A percentile compares a stretch with the other conserved stretches of the same genome.
These are phyloP conservation scores for Falco cherrug DNA, from an alignment of 2,797 vertebrate genomes.

Conservation along the genomic window DNA sequence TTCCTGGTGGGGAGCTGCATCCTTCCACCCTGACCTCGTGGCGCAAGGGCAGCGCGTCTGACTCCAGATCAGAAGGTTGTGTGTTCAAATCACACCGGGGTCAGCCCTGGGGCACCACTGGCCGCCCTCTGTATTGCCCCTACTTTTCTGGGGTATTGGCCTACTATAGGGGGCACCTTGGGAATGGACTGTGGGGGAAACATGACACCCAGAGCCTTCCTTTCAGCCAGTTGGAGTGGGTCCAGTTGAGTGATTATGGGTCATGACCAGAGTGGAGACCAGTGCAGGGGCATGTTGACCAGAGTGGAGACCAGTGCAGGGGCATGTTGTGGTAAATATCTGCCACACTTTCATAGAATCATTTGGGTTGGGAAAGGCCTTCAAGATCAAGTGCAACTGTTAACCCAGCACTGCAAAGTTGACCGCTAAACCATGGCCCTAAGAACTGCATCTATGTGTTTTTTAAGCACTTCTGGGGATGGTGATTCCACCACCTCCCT, in stretches of 20 bases:
- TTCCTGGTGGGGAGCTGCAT: accelerated
- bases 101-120: not conserved
- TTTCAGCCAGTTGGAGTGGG: not conserved
- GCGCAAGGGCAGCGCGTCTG: conserved; percentile 33
- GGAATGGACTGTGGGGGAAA: accelerated
- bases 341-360: too few species aligned
- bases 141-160: not conserved
- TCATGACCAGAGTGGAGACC: too few species aligned
- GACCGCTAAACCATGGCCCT: too few species aligned
- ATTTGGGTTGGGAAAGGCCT: too few species aligned
- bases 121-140: accelerated
- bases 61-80: conserved; percentile 55
- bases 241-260: not conserved
- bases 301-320: not conserved
- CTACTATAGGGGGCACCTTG: accelerated
- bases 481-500: too few species aligned
- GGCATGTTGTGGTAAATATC: not conserved
- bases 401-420: too few species aligned
- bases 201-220: not conserved
- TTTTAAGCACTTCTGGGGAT: too few species aligned
- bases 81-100: conserved; percentile 42
- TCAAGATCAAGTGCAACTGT: too few species aligned
- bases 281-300: too few species aligned
- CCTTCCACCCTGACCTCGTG: not conserved
- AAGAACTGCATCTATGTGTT: too few species aligned